Evolutionary conservation across 1,140 invertebrate species (phyloP).

Genomic region (Saccostrea glomerata): DNA sequence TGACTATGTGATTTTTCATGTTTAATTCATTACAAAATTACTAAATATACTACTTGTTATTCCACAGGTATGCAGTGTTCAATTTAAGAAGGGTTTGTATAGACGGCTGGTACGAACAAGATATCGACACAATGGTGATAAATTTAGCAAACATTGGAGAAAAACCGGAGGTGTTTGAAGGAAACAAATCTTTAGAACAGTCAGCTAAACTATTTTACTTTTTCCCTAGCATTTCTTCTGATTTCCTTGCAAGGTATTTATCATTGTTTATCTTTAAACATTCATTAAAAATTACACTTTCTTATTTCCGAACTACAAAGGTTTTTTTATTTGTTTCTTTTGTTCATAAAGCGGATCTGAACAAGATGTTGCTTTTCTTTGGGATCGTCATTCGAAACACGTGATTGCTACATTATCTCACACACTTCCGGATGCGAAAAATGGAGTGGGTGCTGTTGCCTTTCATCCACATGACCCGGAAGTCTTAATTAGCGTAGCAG

Average conservation of each 20-base stretch:
- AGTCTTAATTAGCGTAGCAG: slow-evolving; percentile 39
- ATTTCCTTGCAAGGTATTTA: slow-evolving; percentile 5
- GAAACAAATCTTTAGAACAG: neutral
- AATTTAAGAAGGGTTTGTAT: neutral
- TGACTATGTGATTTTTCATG: too few species aligned
- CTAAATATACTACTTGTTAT: too few species aligned
- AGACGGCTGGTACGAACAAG: neutral
- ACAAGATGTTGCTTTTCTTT: slow-evolving; percentile 15
- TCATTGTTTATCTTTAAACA: neutral
- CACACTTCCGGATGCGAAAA: neutral
- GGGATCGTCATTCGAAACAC: slow-evolving; percentile 1
- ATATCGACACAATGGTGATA: neutral
- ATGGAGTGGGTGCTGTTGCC: slow-evolving; percentile 39
- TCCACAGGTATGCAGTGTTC: neutral
- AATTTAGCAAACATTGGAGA: neutral
- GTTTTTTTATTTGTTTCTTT: neutral
- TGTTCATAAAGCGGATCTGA: neutral
- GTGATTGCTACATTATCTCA: slow-evolving; percentile 15
- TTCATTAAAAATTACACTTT: neutral
- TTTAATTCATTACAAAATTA: too few species aligned
- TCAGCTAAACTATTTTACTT: neutral
- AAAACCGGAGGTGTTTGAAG: neutral
- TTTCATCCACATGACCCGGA: slow-evolving; percentile 42
- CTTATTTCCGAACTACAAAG: neutral
- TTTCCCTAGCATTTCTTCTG: neutral